Evolutionary conservation across 2,797 vertebrate genomes (phyloP).

Genomic region (Cetoscarus ocellatus): DNA sequence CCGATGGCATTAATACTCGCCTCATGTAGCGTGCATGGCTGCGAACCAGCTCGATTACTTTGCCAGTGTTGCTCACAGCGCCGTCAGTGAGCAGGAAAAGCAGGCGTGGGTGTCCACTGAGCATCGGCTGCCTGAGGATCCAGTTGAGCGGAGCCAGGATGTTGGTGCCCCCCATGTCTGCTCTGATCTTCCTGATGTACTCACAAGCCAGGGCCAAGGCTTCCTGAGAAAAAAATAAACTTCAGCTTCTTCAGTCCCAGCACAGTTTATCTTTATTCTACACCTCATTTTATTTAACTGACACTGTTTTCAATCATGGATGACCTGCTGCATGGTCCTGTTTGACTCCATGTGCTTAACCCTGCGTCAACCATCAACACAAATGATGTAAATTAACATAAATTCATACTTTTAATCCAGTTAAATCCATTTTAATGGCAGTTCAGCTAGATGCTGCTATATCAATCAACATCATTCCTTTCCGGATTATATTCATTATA

Average conservation of each 20-base stretch:
- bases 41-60: constrained; percentile 91
- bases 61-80: constrained; percentile 88
- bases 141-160: constrained; percentile 90
- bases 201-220: constrained; percentile 89
- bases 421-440: no score
- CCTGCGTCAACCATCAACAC: no score
- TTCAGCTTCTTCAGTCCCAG: not conserved
- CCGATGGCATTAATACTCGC: constrained; percentile 65
- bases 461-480: no score
- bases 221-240: constrained; percentile 80
- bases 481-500: no score
- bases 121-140: constrained; percentile 90
- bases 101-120: constrained; percentile 90
- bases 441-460: no score
- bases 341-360: no score
- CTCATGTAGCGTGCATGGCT: constrained; percentile 89
- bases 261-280: not conserved
- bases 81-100: constrained; percentile 92
- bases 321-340: no score
- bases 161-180: constrained; percentile 93
- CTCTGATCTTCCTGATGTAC: constrained; percentile 87
- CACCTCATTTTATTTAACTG: not conserved
- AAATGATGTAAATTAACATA: no score
- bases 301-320: no score
- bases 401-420: no score